Conservation (phyloP, 2,113 vertebrate species). For the Ochotona princeps region DNA sequence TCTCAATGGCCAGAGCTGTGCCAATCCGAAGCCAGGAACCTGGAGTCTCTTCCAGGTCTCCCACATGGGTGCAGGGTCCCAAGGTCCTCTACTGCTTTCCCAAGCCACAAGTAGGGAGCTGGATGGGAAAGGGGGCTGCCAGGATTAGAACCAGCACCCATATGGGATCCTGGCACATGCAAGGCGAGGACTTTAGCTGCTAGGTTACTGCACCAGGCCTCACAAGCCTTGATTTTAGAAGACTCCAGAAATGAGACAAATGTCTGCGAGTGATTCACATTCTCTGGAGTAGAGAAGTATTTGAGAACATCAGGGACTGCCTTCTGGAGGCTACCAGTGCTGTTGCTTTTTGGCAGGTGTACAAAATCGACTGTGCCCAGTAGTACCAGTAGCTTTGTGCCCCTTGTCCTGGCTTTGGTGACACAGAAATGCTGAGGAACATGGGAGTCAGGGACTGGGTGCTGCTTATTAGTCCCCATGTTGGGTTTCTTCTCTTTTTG, state of each 20-base stretch:
- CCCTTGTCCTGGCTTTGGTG: not conserved
- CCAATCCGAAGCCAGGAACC: too few species aligned
- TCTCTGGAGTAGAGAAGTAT: not conserved
- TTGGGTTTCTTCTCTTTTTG: not conserved
- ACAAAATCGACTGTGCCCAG: not conserved
- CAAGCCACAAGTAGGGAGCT: too few species aligned
- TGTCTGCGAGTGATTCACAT: not conserved
- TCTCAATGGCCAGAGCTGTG: too few species aligned
- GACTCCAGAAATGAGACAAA: not conserved
- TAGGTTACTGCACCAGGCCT: too few species aligned
- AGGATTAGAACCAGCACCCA: too few species aligned
- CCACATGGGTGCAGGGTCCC: too few species aligned
- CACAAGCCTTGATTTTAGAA: not conserved
- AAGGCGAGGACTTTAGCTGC: too few species aligned
- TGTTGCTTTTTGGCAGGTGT: not conserved
- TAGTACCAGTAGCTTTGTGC: not conserved
- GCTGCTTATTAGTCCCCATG: not conserved
- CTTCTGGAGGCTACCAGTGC: not conserved
- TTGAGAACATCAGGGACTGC: not conserved
- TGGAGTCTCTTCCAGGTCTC: too few species aligned
- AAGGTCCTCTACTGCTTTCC: too few species aligned
- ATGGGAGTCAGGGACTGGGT: not conserved
- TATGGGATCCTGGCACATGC: too few species aligned
- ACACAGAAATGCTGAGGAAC: not conserved
- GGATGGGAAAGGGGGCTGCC: too few species aligned